These are phyloP conservation scores for Eufriesea mexicana DNA, from an alignment of 1,140 invertebrate genomes.

Conservation along the genomic window DNA sequence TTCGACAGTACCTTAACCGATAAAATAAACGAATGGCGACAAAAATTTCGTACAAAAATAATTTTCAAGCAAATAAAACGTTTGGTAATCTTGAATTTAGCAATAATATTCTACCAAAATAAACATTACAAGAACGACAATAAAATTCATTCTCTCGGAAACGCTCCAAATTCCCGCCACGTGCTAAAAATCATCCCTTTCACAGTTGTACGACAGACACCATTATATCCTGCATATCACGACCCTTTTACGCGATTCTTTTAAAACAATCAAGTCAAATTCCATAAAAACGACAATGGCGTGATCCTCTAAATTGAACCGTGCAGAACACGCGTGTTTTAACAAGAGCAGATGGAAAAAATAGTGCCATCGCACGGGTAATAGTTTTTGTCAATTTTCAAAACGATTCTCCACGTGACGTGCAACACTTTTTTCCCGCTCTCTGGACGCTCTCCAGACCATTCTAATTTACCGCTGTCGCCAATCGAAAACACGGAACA, in stretches of 20 bases:
- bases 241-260: background rate
- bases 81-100: no score
- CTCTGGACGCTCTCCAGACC: slow-evolving; percentile 16
- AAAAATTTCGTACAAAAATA: no score
- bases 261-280: background rate
- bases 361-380: background rate
- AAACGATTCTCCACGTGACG: slow-evolving; percentile 5
- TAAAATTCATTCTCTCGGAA: background rate
- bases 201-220: background rate
- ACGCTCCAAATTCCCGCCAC: background rate
- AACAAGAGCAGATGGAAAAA: background rate
- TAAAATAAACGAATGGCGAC: no score
- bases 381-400: slow-evolving; percentile 14
- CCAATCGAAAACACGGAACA: slow-evolving; percentile 40
- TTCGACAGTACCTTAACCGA: no score
- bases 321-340: background rate
- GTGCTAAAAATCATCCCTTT: background rate
- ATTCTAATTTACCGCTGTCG: slow-evolving; percentile 46
- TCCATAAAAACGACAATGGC: slow-evolving; percentile 57
- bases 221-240: background rate
- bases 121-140: no score
- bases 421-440: slow-evolving; percentile 45
- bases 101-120: no score
- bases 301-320: slow-evolving; percentile 40
- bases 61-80: no score